Conservation (phyloP, 1,140 invertebrate species). For the Adoxophyes honmai region DNA sequence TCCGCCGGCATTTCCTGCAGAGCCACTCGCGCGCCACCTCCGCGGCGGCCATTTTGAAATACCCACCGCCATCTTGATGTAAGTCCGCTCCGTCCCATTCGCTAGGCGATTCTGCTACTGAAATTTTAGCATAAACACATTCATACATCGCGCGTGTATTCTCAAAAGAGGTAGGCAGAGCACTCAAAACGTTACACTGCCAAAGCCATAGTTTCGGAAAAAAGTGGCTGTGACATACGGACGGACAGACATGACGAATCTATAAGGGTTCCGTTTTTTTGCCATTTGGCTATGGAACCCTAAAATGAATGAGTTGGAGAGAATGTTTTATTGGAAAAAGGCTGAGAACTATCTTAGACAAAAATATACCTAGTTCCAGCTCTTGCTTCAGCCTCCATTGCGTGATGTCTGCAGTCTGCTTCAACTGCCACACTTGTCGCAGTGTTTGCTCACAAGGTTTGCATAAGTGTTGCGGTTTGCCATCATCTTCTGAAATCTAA, state of each 20-base stretch:
- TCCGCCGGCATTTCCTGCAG: conserved; percentile 28
- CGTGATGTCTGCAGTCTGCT: conserved; percentile 29
- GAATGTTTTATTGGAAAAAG: too few species aligned
- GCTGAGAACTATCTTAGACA: too few species aligned
- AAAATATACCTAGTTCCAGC: conserved; percentile 32
- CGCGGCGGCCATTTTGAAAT: conserved; percentile 19
- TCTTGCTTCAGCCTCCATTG: conserved; percentile 39
- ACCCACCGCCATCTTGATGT: conserved; percentile 16
- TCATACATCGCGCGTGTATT: conserved; percentile 2
- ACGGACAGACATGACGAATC: too few species aligned
- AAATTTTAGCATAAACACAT: conserved; percentile 14
- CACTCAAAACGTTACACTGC: too few species aligned
- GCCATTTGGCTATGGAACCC: too few species aligned
- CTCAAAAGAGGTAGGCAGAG: too few species aligned
- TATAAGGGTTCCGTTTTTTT: too few species aligned
- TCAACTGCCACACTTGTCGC: conserved; percentile 23
- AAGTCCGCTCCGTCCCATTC: conserved; percentile 18
- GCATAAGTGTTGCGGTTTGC: conserved; percentile 35
- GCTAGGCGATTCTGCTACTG: conserved; percentile 21
- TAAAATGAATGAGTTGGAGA: too few species aligned
- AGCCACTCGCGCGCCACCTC: conserved; percentile 27
- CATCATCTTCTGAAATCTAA: conserved; percentile 30
- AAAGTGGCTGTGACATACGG: too few species aligned
- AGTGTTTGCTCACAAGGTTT: conserved; percentile 24
- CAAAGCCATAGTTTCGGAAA: too few species aligned